These are phyloP conservation scores for Omphaloscelis lunosa DNA, from an alignment of 2,888 invertebrate species.

Conservation along the genomic window DNA sequence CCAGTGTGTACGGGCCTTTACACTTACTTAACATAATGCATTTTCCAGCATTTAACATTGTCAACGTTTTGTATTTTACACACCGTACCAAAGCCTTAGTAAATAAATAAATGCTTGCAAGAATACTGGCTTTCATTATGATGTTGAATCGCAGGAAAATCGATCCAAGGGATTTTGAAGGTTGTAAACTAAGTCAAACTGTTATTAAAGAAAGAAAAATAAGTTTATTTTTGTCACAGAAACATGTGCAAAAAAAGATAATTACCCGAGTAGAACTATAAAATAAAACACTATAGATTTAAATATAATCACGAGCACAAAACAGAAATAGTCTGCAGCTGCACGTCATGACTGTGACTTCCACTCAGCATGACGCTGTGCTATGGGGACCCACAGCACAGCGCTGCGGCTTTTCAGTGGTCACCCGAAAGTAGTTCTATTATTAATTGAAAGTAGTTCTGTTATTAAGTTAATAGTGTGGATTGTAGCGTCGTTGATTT, in stretches of 20 bases:
- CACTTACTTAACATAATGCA: constrained; percentile 54
- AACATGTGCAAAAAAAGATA: too few species aligned
- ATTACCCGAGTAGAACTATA: too few species aligned
- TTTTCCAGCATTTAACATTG: constrained; percentile 52
- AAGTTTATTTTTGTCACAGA: too few species aligned
- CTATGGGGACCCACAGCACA: too few species aligned
- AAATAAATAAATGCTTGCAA: constrained; percentile 55
- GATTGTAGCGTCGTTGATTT: neutral
- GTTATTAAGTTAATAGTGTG: constrained; percentile 18
- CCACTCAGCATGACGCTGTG: too few species aligned
- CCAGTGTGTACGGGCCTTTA: constrained; percentile 30
- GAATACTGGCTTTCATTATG: constrained; percentile 29
- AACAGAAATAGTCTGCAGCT: too few species aligned
- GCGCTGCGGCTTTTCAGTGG: too few species aligned
- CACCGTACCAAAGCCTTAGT: constrained; percentile 58
- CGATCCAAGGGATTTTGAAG: constrained; percentile 41
- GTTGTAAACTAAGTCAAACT: constrained; percentile 9
- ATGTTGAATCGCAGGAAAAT: constrained; percentile 28
- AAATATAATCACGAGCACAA: too few species aligned
- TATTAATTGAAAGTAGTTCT: constrained; percentile 6
- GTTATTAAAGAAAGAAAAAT: constrained; percentile 14
- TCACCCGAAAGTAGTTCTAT: neutral
- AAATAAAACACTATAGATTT: too few species aligned
- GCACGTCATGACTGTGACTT: too few species aligned
- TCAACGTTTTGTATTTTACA: constrained; percentile 44